Evolutionary conservation across 2,888 invertebrate species (phyloP).

Genomic region (Incurvaria masculella): DNA sequence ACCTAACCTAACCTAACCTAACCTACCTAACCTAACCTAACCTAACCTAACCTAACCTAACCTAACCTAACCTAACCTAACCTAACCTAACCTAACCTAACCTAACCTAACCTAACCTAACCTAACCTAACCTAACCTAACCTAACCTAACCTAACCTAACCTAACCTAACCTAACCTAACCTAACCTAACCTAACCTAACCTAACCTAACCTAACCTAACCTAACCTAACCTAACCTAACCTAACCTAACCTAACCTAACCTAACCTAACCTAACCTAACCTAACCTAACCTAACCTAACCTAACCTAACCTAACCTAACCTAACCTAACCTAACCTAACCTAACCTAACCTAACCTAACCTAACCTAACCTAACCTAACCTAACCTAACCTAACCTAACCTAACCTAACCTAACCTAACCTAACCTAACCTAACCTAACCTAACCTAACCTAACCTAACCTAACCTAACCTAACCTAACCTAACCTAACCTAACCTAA

Average conservation of each 20-base stretch:
- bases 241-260: too few species aligned
- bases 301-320: background rate
- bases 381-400: constrained; percentile 1
- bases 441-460: constrained; percentile 1
- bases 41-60: constrained; percentile 12
- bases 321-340: constrained; percentile 1
- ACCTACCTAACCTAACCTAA: constrained; percentile 8
- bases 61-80: constrained; percentile 12
- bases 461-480: constrained; percentile 1
- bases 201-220: too few species aligned
- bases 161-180: too few species aligned
- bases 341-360: constrained; percentile 1
- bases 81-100: constrained; percentile 4
- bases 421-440: constrained; percentile 1
- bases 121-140: too few species aligned
- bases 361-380: constrained; percentile 1
- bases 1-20: constrained; percentile 4
- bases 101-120: too few species aligned
- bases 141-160: too few species aligned
- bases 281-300: too few species aligned
- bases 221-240: too few species aligned
- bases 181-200: too few species aligned
- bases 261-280: too few species aligned
- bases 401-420: constrained; percentile 1
- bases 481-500: constrained; percentile 1